Evolutionary conservation across 2,888 invertebrate genomes (phyloP), one percentile per base, ranked within the genome.

Genomic region (Phania funesta): DNA sequence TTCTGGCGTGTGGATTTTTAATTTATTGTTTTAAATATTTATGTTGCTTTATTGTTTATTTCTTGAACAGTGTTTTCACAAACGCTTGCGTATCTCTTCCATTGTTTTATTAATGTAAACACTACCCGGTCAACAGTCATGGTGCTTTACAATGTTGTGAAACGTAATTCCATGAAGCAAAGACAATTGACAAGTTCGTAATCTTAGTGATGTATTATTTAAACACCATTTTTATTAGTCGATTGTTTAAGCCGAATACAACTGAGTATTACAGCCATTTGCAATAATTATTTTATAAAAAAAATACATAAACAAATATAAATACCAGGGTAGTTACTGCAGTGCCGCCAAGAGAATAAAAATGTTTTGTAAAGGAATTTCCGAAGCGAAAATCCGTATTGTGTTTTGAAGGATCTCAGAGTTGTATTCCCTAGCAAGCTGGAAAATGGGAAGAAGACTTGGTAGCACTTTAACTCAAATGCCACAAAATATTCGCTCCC

Each of bases 51-150:
- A 18, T 18, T 48, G 29, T 65, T 56, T 75, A 46, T 65, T 48
- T 44, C 11, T 54, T 35, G n/a, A n/a, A 26, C 6, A 52, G 0
- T 41, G 20, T 41, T 68, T 52, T 60, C 22, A 18, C 24, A 52
- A 54, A 13, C n/a, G 29, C 41, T 26, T 60, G 41, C 7, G 29
- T 58, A 24, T n/a, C 67, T 22, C 24, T 29, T 50, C 18, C 26
- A 20, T 38, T 62, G 60, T 71, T 62, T 32, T 54, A n/a, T 62
- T 46, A 35, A 35, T 6, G 24, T 24, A 44, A 54, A 44, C 44
- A 70, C 68, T 52, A 68, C 46, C 60, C 52, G 68, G 52, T 65
- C 38, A 41, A 48, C 52, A 67, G 68, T 70, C 44, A 26, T 70
- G 52, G 60, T 48, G 35, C 9, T 29, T n/a, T 48, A 65, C 64